A percentile compares a stretch with the other conserved stretches of the same genome.
Conservation (phyloP, 2,888 invertebrate genomes). For the Cheiracanthium punctorium region DNA sequence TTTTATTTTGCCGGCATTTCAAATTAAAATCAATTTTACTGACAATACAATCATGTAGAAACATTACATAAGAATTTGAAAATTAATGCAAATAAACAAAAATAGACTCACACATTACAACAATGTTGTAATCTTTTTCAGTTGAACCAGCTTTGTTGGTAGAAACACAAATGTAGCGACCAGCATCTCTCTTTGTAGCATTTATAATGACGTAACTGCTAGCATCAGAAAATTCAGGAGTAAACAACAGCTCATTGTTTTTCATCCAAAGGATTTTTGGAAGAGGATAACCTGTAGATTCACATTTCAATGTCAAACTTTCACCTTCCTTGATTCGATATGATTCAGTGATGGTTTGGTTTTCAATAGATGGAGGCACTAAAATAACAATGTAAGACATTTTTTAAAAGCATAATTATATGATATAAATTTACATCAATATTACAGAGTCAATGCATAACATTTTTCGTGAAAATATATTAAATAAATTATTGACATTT, state of each 20-base stretch:
- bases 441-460: too few relatives aligned
- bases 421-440: too few relatives aligned
- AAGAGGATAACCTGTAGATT: conserved; percentile 73
- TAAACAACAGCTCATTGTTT: conserved; percentile 20
- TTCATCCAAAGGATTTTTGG: conserved; percentile 57
- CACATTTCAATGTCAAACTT: conserved; percentile 65
- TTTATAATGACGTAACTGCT: conserved; percentile 12
- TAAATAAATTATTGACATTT: too few relatives aligned
- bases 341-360: conserved; percentile 52
- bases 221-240: conserved; percentile 9
- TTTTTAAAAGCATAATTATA: too few relatives aligned
- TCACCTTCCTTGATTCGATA: conserved; percentile 38
- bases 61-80: background rate
- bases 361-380: conserved; percentile 58
- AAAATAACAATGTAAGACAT: too few relatives aligned
- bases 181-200: conserved; percentile 62
- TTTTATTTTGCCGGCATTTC: too few relatives aligned
- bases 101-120: conserved; percentile 74
- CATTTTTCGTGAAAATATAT: too few relatives aligned
- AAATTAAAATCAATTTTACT: too few relatives aligned
- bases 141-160: conserved; percentile 72
- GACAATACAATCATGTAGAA: too few relatives aligned
- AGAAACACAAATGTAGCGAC: conserved; percentile 71
- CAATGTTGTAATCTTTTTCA: conserved; percentile 74
- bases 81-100: too few relatives aligned